Evolutionary conservation across 1,140 invertebrate species (phyloP).

Genomic region (Oedothorax gibbosus): DNA sequence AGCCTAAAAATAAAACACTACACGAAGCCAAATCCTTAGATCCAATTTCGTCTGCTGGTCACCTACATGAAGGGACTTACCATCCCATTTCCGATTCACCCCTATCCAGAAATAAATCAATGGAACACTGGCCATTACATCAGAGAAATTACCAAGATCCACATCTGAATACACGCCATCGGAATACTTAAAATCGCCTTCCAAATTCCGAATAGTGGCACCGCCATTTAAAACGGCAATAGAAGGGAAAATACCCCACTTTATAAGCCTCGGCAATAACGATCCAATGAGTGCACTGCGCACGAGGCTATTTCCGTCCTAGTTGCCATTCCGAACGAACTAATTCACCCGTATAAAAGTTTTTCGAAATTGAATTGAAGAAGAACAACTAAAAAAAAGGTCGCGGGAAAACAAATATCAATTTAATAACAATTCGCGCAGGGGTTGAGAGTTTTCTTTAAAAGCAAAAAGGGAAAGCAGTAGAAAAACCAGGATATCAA

Average conservation of each 20-base stretch:
- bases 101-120: conserved; percentile 31
- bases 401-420: conserved; percentile 43
- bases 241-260: not conserved
- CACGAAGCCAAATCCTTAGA: not conserved
- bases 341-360: conserved; percentile 50
- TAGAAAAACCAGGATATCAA: conserved; percentile 44
- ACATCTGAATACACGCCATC: conserved; percentile 29
- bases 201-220: conserved; percentile 32
- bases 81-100: not conserved
- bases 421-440: conserved; percentile 45
- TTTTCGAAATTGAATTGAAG: conserved; percentile 14
- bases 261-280: conserved; percentile 24
- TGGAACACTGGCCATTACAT: conserved; percentile 15
- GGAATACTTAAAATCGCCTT: conserved; percentile 33
- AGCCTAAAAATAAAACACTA: not conserved
- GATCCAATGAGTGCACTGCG: conserved; percentile 13
- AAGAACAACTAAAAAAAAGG: conserved; percentile 16
- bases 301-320: conserved; percentile 17
- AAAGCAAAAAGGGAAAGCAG: not conserved
- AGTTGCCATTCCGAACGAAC: conserved; percentile 33
- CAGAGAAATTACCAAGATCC: conserved; percentile 14
- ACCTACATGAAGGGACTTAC: not conserved
- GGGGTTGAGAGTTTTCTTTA: conserved; percentile 1
- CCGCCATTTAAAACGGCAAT: conserved; percentile 16
- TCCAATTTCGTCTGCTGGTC: not conserved